Percentiles rank a stretch among this genome's conserved stretches.
phyloP scores from a whole-genome alignment of 92 coral and sea anemone genomes.

The Epizoanthus illoricatus region DNA sequence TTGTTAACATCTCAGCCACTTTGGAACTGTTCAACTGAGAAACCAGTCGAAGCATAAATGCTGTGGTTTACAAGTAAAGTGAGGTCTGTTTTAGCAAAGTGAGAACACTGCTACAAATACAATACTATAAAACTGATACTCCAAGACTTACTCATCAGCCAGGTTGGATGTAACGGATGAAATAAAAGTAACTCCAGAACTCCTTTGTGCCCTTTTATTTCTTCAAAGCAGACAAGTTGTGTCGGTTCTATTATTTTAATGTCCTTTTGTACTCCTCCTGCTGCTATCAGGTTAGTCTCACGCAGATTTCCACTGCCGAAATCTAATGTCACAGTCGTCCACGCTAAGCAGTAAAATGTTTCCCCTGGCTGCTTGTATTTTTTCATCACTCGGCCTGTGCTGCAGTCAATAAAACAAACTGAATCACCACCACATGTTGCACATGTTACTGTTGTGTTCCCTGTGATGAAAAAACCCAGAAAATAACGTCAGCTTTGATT shows the following conservation, averaged over 20 bases:
- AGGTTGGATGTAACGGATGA: conserved; percentile 89
- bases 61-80: too few species aligned
- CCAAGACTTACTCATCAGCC: conserved; percentile 76
- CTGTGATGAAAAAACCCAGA: conserved; percentile 34
- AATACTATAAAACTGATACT: too few species aligned
- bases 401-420: conserved; percentile 96
- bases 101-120: too few species aligned
- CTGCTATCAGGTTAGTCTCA: conserved; percentile 84
- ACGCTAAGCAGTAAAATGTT: conserved; percentile 94
- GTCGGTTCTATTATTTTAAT: conserved; percentile 93
- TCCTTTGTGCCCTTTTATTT: conserved; percentile 86
- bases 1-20: too few species aligned
- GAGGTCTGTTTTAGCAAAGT: too few species aligned
- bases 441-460: conserved; percentile 84
- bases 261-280: conserved; percentile 87
- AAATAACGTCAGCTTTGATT: neutral
- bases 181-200: conserved; percentile 80
- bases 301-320: conserved; percentile 63
- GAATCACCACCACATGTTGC: conserved; percentile 99
- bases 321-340: conserved; percentile 89
- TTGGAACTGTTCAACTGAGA: too few species aligned
- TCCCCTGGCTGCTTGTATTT: conserved; percentile 99
- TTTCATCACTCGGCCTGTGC: conserved; percentile 89
- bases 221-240: conserved; percentile 96
- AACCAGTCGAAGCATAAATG: too few species aligned